Percentiles rank a stretch among this genome's conserved stretches.
phyloP scores from a whole-genome alignment of 2,113 vertebrate genomes.

The Climacteris rufus region DNA sequence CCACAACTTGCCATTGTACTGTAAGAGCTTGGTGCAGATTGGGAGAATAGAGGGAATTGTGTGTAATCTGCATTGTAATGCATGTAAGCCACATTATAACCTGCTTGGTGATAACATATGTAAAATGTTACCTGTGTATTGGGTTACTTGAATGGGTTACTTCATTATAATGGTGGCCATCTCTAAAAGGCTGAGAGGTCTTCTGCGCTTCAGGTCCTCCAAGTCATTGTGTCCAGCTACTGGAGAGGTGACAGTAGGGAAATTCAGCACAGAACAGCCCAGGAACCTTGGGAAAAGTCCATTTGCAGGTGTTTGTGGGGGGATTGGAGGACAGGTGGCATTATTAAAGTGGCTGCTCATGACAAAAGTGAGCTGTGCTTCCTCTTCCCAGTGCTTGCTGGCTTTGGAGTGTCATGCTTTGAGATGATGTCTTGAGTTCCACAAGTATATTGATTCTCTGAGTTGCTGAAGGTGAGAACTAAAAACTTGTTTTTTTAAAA shows the following conservation, averaged over 20 bases:
- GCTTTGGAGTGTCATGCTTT: accelerated
- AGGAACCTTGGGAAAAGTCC: neutral
- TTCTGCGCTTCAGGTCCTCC: neutral
- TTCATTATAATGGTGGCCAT: neutral
- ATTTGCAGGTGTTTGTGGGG: neutral
- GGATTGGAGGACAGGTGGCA: neutral
- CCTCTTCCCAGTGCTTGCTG: neutral
- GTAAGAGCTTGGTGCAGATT: neutral
- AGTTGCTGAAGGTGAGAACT: neutral
- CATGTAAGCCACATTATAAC: neutral
- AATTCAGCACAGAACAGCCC: neutral
- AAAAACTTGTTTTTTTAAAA: neutral
- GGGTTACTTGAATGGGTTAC: neutral
- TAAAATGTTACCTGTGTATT: neutral
- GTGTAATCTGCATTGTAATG: neutral
- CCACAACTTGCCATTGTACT: neutral
- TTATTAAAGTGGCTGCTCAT: neutral
- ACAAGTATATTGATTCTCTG: neutral
- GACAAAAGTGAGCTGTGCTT: neutral
- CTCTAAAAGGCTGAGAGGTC: neutral
- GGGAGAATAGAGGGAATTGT: neutral
- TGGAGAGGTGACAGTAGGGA: neutral
- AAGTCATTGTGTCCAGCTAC: accelerated
- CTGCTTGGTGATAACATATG: neutral
- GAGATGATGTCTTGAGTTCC: neutral